phyloP scores from a whole-genome alignment of 1,140 invertebrate genomes.

The Rhynchophorus ferrugineus region DNA sequence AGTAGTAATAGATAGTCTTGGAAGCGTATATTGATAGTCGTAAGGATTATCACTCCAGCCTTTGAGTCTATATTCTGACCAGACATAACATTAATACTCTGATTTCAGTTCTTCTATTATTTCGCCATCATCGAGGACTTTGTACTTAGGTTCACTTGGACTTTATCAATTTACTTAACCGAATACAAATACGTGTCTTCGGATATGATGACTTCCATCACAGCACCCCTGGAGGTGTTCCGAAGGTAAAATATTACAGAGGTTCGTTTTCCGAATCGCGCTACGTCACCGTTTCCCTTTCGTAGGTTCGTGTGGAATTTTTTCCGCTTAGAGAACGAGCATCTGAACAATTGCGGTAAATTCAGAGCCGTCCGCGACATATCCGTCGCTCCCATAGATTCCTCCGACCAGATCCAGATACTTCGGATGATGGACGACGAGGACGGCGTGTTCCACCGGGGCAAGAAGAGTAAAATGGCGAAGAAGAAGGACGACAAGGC shows the following conservation, averaged over 20 bases:
- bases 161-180: slow-evolving; percentile 66
- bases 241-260: slow-evolving; percentile 42
- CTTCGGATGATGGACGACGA: slow-evolving; percentile 68
- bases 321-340: slow-evolving; percentile 88
- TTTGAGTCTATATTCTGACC: no score
- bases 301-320: slow-evolving; percentile 84
- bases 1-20: no score
- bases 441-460: slow-evolving; percentile 53
- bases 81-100: background rate
- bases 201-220: slow-evolving; percentile 70
- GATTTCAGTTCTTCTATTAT: slow-evolving; percentile 82
- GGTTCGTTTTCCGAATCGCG: no score
- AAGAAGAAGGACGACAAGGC: slow-evolving; percentile 50
- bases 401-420: slow-evolving; percentile 63
- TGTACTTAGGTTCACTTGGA: slow-evolving; percentile 78
- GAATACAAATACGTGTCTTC: slow-evolving; percentile 61
- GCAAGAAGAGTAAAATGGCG: slow-evolving; percentile 45
- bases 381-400: slow-evolving; percentile 75
- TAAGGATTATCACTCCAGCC: no score
- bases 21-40: no score
- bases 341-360: slow-evolving; percentile 91
- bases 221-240: slow-evolving; percentile 78
- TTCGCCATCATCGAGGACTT: slow-evolving; percentile 87
- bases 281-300: background rate
- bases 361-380: slow-evolving; percentile 88